Evolutionary conservation across 1,140 invertebrate species (phyloP).

Genomic region (Drosophila pseudoobscura): DNA sequence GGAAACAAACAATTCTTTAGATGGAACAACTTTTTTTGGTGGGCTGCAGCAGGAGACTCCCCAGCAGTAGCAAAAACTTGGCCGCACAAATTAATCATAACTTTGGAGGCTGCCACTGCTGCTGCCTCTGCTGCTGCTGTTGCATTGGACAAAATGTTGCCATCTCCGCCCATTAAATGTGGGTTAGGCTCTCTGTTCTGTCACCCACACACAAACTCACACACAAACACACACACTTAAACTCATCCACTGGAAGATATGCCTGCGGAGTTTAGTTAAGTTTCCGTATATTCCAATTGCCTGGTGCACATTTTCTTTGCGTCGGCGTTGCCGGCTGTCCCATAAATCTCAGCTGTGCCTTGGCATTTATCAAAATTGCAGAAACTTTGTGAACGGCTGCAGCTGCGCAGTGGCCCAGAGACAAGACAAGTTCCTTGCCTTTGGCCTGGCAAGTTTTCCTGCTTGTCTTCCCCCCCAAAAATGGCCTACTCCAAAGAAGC

Average conservation of each 20-base stretch:
- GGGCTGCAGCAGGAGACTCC: constrained; percentile 27
- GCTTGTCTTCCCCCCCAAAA: constrained; percentile 39
- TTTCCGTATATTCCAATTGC: constrained; percentile 37
- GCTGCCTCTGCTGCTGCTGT: constrained; percentile 41
- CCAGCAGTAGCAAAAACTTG: constrained; percentile 62
- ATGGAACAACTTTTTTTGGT: constrained; percentile 59
- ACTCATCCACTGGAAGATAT: constrained; percentile 22
- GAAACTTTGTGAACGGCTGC: constrained; percentile 57
- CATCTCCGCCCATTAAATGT: constrained; percentile 63
- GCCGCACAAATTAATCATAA: constrained; percentile 78
- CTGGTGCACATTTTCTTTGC: constrained; percentile 28
- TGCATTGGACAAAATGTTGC: constrained; percentile 48
- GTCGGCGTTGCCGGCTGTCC: constrained; percentile 50
- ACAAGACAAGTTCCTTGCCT: constrained; percentile 40
- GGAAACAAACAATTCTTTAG: constrained; percentile 43
- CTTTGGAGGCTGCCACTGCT: constrained; percentile 62
- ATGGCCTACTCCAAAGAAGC: constrained; percentile 30
- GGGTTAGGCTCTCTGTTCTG: constrained; percentile 45
- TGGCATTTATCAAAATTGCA: constrained; percentile 67
- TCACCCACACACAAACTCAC: not conserved
- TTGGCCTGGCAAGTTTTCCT: constrained; percentile 42
- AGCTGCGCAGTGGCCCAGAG: constrained; percentile 59
- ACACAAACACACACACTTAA: constrained; percentile 2
- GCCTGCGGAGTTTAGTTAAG: constrained; percentile 2
- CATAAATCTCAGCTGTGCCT: constrained; percentile 67